Percentiles rank a stretch among this genome's conserved stretches.
Conservation (phyloP, 2,888 invertebrate genomes). For the Apodemia mormo region DNA sequence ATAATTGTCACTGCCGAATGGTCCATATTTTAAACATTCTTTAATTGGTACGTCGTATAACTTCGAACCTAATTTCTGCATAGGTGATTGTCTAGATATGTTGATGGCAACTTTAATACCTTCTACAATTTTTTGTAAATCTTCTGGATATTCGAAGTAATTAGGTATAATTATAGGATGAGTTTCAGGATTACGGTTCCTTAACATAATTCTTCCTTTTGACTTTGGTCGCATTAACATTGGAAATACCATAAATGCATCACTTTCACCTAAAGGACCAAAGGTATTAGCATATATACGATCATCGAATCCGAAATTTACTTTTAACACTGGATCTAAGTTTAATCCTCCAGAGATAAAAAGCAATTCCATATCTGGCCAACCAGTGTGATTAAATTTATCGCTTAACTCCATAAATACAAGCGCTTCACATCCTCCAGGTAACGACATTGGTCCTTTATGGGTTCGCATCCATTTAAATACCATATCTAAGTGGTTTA, state of each 20-base stretch:
- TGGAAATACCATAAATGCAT: constrained; percentile 82
- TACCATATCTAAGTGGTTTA: constrained; percentile 64
- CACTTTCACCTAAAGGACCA: constrained; percentile 60
- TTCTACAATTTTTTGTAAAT: constrained; percentile 84
- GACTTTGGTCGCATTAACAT: constrained; percentile 88
- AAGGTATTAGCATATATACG: constrained; percentile 66
- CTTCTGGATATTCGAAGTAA: constrained; percentile 85
- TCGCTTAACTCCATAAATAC: constrained; percentile 84
- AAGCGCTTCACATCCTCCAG: constrained; percentile 86
- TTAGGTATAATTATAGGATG: constrained; percentile 90
- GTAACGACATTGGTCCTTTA: constrained; percentile 82
- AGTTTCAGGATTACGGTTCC: constrained; percentile 85
- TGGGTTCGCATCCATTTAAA: constrained; percentile 79
- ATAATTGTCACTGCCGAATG: constrained; percentile 85
- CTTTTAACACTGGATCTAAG: constrained; percentile 66
- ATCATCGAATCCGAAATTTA: constrained; percentile 79
- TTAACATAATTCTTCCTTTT: constrained; percentile 85
- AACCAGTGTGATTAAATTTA: constrained; percentile 75
- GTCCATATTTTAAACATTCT: constrained; percentile 77
- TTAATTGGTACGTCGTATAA: constrained; percentile 83
- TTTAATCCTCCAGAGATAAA: constrained; percentile 81
- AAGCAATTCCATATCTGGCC: constrained; percentile 85
- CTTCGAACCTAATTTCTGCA: constrained; percentile 81
- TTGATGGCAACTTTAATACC: constrained; percentile 83
- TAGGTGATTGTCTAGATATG: constrained; percentile 80